A percentile compares a stretch with the other conserved stretches of the same genome.
Evolutionary conservation across 2,888 invertebrate genomes (phyloP).

Genomic region (Amblyteles armatorius): DNA sequence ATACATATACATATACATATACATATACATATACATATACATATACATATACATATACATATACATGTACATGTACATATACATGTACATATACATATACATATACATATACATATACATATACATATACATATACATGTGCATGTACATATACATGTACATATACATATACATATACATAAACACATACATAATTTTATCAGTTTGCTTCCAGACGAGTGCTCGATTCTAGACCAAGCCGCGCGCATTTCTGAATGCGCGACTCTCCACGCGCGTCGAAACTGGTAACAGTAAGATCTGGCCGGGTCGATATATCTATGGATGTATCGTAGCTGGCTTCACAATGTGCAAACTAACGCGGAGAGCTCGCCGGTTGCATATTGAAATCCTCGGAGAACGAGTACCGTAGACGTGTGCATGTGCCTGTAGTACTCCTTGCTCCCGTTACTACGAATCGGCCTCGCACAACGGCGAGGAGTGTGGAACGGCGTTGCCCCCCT

Average conservation of each 20-base stretch:
- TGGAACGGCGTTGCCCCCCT: background rate
- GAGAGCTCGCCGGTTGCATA: conserved; percentile 28
- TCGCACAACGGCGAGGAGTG: background rate
- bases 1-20: background rate
- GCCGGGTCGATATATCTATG: background rate
- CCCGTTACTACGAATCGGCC: conserved; percentile 54
- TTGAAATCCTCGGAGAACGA: conserved; percentile 34
- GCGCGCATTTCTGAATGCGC: background rate
- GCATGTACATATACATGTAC: background rate
- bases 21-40: background rate
- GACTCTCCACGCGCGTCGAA: conserved; percentile 3
- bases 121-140: background rate
- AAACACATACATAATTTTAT: background rate
- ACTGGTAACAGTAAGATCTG: conserved; percentile 10
- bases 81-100: background rate
- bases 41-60: background rate
- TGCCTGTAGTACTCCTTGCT: conserved; percentile 26
- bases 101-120: no score
- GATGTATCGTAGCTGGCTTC: conserved; percentile 7
- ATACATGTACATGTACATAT: background rate
- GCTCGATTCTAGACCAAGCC: background rate
- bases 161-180: background rate
- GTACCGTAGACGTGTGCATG: conserved; percentile 30
- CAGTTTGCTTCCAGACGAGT: conserved; percentile 10
- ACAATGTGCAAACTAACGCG: conserved; percentile 20